A percentile compares a stretch with the other conserved stretches of the same genome.
These are phyloP conservation scores for Stegophylla sp. DNA, from an alignment of 2,888 invertebrate species.

Conservation along the genomic window DNA sequence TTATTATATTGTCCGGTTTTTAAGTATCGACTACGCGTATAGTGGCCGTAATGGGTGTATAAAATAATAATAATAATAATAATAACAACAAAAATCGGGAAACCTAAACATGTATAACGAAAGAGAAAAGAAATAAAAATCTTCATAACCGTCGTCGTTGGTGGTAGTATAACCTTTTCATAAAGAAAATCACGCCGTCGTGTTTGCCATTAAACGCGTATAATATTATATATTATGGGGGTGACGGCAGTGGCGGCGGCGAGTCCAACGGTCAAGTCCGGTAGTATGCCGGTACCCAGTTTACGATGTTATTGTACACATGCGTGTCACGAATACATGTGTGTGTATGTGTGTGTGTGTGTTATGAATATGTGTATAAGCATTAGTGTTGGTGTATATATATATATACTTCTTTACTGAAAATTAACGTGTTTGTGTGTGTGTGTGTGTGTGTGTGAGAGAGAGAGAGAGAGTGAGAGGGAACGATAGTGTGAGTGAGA, in stretches of 20 bases:
- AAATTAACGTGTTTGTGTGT: constrained; percentile 14
- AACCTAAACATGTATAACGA: background rate
- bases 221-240: background rate
- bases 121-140: constrained; percentile 42
- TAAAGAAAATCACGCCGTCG: constrained; percentile 34
- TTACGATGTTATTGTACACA: constrained; percentile 30
- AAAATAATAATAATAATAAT: background rate
- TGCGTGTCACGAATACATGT: background rate
- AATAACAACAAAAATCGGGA: background rate
- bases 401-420: background rate
- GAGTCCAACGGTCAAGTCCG: constrained; percentile 25
- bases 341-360: background rate
- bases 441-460: background rate
- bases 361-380: background rate
- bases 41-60: background rate
- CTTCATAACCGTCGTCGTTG: constrained; percentile 2
- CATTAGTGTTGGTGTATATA: too few species aligned
- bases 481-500: background rate
- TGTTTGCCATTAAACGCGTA: constrained; percentile 48
- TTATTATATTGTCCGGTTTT: background rate
- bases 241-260: background rate
- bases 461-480: constrained; percentile 13
- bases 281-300: constrained; percentile 16
- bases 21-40: background rate
- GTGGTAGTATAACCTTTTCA: constrained; percentile 20